A percentile compares a stretch with the other conserved stretches of the same genome.
Evolutionary conservation across 2,797 vertebrate species (phyloP).

Genomic region (Notolepis coatsorum): DNA sequence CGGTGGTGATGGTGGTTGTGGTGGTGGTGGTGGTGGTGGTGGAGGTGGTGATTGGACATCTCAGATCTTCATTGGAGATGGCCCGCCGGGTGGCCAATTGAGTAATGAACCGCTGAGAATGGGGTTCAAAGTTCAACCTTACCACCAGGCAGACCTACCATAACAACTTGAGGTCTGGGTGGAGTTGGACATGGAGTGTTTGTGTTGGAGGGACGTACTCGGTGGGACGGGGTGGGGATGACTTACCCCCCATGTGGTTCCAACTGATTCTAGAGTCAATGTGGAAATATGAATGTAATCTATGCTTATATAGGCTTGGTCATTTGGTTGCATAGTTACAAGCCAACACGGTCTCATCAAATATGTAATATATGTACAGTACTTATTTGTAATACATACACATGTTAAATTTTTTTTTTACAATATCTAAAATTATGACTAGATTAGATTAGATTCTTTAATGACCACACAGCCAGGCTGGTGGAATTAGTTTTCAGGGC

Average conservation of each 20-base stretch:
- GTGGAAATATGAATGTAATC: neutral
- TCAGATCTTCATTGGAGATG: conserved; percentile 39
- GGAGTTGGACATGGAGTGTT: neutral
- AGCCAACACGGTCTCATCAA: no score
- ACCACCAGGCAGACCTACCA: neutral
- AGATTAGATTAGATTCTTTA: no score
- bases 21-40: no score
- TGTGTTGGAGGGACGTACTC: neutral
- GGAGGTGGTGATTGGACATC: conserved; percentile 11
- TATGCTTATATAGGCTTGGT: neutral
- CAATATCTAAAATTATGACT: no score
- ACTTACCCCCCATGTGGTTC: conserved; percentile 19
- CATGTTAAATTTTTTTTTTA: no score
- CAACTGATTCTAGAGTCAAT: conserved; percentile 7
- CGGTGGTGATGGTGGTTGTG: no score
- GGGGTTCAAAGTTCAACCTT: conserved; percentile 40
- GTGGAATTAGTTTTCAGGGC: no score
- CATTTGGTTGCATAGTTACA: no score
- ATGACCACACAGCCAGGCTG: no score
- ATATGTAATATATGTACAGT: no score
- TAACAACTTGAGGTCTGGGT: neutral
- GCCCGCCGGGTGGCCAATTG: neutral
- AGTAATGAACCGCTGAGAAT: conserved; percentile 8
- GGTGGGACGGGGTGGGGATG: neutral
- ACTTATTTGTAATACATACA: no score